phyloP scores from a whole-genome alignment of 1,140 invertebrate genomes.

The Brachionus sp. region DNA sequence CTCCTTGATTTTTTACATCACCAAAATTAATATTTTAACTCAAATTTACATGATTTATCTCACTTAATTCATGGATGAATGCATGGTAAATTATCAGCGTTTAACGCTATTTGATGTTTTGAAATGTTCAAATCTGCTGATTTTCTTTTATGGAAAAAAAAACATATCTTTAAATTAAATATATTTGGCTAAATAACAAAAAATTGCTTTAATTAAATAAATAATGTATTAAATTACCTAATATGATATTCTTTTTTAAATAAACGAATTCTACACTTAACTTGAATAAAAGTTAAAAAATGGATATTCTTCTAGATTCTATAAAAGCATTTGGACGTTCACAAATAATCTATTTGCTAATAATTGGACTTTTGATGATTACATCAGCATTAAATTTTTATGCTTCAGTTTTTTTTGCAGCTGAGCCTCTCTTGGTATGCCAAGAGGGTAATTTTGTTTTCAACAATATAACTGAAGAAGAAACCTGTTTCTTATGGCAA shows the following conservation, averaged over 20 bases:
- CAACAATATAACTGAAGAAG: neutral
- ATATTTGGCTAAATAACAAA: no score
- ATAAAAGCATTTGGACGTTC: neutral
- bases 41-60: neutral
- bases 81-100: neutral
- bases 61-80: neutral
- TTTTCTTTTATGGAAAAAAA: neutral
- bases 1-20: neutral
- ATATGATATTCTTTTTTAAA: neutral
- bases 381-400: constrained; percentile 11
- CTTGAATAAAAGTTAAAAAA: neutral
- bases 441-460: neutral
- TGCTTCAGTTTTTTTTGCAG: constrained; percentile 25
- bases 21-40: neutral
- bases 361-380: neutral
- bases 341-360: constrained; percentile 10
- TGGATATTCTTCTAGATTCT: constrained; percentile 2
- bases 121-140: neutral
- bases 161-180: neutral
- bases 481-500: constrained; percentile 13
- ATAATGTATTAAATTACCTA: neutral
- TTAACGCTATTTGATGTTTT: neutral
- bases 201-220: neutral
- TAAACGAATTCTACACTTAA: neutral
- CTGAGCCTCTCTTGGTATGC: neutral